Conservation (phyloP, 2,797 vertebrate genomes). For the Artibeus jamaicensis region DNA sequence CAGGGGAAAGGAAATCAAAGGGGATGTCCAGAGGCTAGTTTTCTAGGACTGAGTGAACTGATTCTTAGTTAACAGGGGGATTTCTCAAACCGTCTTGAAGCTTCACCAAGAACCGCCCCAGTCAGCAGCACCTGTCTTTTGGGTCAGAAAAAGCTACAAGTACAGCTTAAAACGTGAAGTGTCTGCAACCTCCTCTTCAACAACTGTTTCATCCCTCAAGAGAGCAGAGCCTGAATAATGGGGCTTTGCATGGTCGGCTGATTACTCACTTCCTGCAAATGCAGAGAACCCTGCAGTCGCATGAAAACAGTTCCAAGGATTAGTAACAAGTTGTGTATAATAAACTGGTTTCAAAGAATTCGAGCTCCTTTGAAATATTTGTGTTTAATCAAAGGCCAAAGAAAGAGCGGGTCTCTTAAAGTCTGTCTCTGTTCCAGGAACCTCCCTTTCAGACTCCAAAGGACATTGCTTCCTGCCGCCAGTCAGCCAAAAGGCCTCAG, state of each 20-base stretch:
- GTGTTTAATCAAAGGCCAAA: background rate
- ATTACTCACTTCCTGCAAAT: slow-evolving; percentile 46
- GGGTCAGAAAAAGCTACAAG: background rate
- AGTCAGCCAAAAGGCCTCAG: background rate
- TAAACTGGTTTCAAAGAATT: slow-evolving; percentile 13
- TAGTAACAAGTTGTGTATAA: background rate
- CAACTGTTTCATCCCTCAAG: background rate
- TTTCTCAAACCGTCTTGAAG: slow-evolving; percentile 46
- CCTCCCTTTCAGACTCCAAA: background rate
- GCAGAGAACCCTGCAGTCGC: background rate
- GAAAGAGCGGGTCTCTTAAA: background rate
- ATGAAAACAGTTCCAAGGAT: background rate
- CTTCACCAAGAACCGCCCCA: background rate
- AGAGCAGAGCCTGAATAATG: background rate
- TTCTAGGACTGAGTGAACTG: background rate
- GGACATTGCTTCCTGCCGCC: background rate
- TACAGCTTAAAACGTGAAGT: background rate
- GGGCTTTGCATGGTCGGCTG: background rate
- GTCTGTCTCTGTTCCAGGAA: background rate
- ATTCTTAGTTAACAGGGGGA: slow-evolving; percentile 64
- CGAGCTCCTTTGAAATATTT: background rate
- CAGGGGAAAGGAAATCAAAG: slow-evolving; percentile 44
- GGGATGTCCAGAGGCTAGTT: slow-evolving; percentile 60
- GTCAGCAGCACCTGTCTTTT: slow-evolving; percentile 39
- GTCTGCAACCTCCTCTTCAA: background rate